Evolutionary conservation across 2,888 invertebrate genomes (phyloP).

Genomic region (Ormyrus labotus): DNA sequence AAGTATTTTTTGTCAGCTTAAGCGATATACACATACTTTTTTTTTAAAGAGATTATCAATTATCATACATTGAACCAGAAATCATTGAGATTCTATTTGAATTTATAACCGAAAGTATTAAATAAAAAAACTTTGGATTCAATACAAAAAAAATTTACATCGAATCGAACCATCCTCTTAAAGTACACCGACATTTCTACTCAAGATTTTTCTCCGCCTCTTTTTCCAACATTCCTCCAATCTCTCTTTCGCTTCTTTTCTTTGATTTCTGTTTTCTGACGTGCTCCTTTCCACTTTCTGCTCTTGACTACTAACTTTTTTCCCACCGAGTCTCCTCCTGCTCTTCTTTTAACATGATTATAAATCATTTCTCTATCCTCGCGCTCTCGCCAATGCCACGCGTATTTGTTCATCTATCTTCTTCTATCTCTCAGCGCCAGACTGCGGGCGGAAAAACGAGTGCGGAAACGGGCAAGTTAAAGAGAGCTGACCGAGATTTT

Average conservation of each 20-base stretch:
- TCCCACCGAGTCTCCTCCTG: background rate
- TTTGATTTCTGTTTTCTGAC: slow-evolving; percentile 4
- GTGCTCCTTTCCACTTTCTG: slow-evolving; percentile 16
- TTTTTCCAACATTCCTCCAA: slow-evolving; percentile 17
- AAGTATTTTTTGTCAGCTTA: too few species aligned
- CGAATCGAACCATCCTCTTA: background rate
- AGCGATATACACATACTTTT: too few species aligned
- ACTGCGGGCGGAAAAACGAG: background rate
- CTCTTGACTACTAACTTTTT: slow-evolving; percentile 14
- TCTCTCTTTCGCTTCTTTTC: slow-evolving; percentile 44
- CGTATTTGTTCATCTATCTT: slow-evolving; percentile 43
- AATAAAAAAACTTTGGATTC: too few species aligned
- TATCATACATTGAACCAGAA: too few species aligned
- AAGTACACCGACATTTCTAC: slow-evolving; percentile 21
- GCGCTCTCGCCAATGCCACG: slow-evolving; percentile 11
- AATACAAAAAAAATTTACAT: too few species aligned
- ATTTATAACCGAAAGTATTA: too few species aligned
- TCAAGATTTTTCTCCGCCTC: background rate
- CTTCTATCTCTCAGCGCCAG: slow-evolving; percentile 53
- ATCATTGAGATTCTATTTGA: too few species aligned
- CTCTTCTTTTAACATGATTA: slow-evolving; percentile 8
- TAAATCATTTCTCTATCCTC: slow-evolving; percentile 34
- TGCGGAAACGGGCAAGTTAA: background rate
- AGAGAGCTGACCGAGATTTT: background rate
- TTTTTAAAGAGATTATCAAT: too few species aligned